A percentile compares a stretch with the other conserved stretches of the same genome.
These are phyloP conservation scores for Erythrolamprus reginae DNA, from an alignment of 2,113 vertebrate species.

Conservation along the genomic window DNA sequence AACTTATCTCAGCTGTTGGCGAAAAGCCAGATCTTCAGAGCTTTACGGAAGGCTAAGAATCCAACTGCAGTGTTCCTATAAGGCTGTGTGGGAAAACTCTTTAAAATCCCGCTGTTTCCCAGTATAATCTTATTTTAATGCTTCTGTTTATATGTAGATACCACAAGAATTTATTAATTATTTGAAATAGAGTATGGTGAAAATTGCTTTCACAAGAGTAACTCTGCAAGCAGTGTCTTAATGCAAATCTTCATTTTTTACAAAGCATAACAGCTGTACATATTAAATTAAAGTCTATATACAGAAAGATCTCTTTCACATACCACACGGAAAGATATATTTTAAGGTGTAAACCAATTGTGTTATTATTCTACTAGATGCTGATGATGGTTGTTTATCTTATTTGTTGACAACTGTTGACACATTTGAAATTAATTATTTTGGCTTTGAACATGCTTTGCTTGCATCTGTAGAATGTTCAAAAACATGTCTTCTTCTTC, in stretches of 20 bases:
- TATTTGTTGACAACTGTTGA: background rate
- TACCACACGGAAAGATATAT: background rate
- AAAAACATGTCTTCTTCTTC: background rate
- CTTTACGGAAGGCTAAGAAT: background rate
- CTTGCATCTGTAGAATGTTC: background rate
- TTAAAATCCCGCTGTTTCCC: background rate
- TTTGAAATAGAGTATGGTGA: background rate
- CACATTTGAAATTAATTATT: constrained; percentile 5
- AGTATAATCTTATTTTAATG: background rate
- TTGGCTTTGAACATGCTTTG: constrained; percentile 27
- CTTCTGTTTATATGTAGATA: background rate
- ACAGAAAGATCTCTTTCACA: background rate
- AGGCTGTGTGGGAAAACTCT: background rate
- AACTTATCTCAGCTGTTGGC: background rate
- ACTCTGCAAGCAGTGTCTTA: background rate
- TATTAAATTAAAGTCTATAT: background rate
- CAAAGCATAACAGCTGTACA: background rate
- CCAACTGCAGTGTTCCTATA: background rate
- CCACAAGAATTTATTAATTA: background rate
- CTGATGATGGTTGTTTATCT: background rate
- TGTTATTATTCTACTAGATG: background rate
- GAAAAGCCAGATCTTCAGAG: background rate
- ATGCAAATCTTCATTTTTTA: background rate
- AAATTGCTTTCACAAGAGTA: background rate
- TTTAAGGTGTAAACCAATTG: background rate